A percentile compares a stretch with the other conserved stretches of the same genome.
These are phyloP conservation scores for Vimba vimba DNA, from an alignment of 2,113 vertebrate genomes.

Conservation along the genomic window DNA sequence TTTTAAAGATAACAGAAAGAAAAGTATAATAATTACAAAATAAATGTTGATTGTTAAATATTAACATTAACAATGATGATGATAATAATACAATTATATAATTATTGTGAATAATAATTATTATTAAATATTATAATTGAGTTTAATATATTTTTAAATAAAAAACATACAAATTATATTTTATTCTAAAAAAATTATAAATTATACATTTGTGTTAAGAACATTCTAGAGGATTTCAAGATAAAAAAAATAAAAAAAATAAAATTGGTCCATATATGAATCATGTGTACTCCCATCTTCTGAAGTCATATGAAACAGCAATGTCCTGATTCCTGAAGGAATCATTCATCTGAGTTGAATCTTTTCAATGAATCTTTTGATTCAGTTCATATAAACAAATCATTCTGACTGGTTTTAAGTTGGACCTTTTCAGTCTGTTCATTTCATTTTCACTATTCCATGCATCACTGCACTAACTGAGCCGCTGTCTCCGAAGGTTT, in stretches of 20 bases:
- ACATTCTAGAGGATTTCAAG: neutral
- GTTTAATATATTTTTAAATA: neutral
- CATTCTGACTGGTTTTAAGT: neutral
- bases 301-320: neutral
- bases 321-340: neutral
- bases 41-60: too few species aligned
- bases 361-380: neutral
- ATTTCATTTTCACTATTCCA: neutral
- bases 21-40: too few species aligned
- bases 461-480: neutral
- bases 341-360: neutral
- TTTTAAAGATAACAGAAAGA: too few species aligned
- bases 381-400: neutral
- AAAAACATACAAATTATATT: neutral
- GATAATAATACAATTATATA: neutral
- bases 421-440: neutral
- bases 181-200: neutral
- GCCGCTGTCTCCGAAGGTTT: constrained; percentile 22
- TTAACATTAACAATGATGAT: neutral
- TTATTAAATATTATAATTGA: neutral
- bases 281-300: neutral
- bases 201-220: neutral
- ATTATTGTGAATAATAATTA: neutral
- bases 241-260: too few species aligned
- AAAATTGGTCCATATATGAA: too few species aligned